Percentiles rank a stretch among this genome's conserved stretches.
Conservation (phyloP, 2,888 invertebrate species). For the Caenorhabditis sp. region DNA sequence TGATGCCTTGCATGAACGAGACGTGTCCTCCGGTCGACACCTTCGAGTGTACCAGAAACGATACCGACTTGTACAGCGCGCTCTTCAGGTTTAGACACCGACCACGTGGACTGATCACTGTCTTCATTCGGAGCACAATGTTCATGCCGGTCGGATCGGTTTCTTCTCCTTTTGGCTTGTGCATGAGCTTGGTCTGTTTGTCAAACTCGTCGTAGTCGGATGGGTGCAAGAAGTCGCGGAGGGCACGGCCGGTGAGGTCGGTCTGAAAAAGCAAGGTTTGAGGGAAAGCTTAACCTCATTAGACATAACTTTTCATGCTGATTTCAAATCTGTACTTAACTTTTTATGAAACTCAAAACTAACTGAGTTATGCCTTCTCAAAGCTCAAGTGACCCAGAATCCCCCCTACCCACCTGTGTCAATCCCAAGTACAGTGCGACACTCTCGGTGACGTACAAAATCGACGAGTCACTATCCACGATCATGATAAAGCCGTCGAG, state of each 20-base stretch:
- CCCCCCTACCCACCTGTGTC: constrained; percentile 88
- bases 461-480: constrained; percentile 92
- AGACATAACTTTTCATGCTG: too few species aligned
- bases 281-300: too few species aligned
- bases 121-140: constrained; percentile 91
- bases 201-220: constrained; percentile 94
- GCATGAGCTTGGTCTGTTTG: constrained; percentile 42
- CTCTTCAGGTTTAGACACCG: constrained; percentile 94
- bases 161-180: constrained; percentile 44
- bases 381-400: too few species aligned
- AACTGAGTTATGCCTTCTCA: too few species aligned
- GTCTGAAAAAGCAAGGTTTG: too few species aligned
- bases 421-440: constrained; percentile 94
- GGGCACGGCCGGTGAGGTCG: constrained; percentile 95
- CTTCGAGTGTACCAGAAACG: constrained; percentile 74
- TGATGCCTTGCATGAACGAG: constrained; percentile 75
- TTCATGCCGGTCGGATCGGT: constrained; percentile 40
- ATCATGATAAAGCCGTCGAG: constrained; percentile 94
- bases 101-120: constrained; percentile 95
- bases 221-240: constrained; percentile 95
- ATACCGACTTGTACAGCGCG: constrained; percentile 89
- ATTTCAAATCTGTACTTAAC: too few species aligned
- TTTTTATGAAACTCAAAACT: too few species aligned
- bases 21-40: constrained; percentile 73
- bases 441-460: constrained; percentile 94